phyloP scores from a whole-genome alignment of 2,888 invertebrate species.

The Agrilus mali region DNA sequence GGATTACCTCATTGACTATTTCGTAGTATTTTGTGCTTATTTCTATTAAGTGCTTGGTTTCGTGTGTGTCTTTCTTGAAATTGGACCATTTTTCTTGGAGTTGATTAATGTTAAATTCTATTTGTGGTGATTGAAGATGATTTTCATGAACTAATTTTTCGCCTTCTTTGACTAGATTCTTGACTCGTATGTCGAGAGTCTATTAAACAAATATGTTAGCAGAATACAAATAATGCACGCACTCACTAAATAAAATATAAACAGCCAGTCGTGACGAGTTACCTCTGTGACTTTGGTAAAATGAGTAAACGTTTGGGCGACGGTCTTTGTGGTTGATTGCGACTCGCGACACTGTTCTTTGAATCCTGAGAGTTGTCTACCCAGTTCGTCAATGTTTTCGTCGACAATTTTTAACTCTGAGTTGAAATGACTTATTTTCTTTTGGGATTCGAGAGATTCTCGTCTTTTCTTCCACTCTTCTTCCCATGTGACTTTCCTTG shows the following conservation, averaged over 20 bases:
- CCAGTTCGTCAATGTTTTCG: slow-evolving; percentile 54
- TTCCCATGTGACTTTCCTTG: slow-evolving; percentile 51
- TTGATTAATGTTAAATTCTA: slow-evolving; percentile 49
- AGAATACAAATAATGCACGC: not conserved
- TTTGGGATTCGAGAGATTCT: slow-evolving; percentile 47
- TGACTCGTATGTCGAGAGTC: slow-evolving; percentile 37
- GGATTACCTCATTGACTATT: slow-evolving; percentile 54
- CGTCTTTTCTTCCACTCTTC: slow-evolving; percentile 46
- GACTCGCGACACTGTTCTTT: slow-evolving; percentile 62
- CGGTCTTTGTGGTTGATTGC: slow-evolving; percentile 53
- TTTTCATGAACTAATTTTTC: slow-evolving; percentile 40
- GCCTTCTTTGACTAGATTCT: slow-evolving; percentile 53
- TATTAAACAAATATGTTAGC: slow-evolving; percentile 13
- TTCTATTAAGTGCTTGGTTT: slow-evolving; percentile 52
- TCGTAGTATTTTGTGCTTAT: slow-evolving; percentile 59
- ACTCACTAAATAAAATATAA: not conserved
- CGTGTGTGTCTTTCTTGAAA: slow-evolving; percentile 52
- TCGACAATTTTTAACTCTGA: slow-evolving; percentile 58
- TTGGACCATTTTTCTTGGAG: slow-evolving; percentile 54
- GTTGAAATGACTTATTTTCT: slow-evolving; percentile 52
- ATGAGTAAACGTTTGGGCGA: slow-evolving; percentile 56
- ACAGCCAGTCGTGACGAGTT: slow-evolving; percentile 17
- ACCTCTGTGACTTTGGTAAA: slow-evolving; percentile 71
- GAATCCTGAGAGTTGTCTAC: slow-evolving; percentile 47
- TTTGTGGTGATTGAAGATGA: slow-evolving; percentile 41